Conservation (phyloP, 2,888 invertebrate genomes). For the Drosophila tanythrix region DNA sequence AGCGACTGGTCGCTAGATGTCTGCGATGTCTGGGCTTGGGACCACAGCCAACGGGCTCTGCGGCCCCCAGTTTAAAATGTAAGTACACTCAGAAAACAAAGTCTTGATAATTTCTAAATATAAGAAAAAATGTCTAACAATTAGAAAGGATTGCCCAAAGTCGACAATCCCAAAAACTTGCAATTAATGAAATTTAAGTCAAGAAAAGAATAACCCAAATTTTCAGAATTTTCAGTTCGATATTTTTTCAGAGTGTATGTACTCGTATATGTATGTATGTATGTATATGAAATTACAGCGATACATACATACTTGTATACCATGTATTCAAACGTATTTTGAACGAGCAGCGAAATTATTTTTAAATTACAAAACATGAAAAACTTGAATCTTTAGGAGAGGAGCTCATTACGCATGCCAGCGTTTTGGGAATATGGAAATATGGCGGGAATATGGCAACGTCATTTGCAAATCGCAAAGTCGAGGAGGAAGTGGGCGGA, state of each 20-base stretch:
- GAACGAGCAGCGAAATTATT: slow-evolving; percentile 61
- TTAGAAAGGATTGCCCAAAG: not conserved
- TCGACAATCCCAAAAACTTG: not conserved
- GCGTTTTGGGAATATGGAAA: slow-evolving; percentile 71
- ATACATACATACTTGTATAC: not conserved
- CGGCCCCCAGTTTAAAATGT: slow-evolving; percentile 23
- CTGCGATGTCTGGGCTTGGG: slow-evolving; percentile 23
- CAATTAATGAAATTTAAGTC: not conserved
- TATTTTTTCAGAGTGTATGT: slow-evolving; percentile 1
- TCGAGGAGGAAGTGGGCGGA: slow-evolving; percentile 11
- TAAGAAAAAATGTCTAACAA: not conserved
- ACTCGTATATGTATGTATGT: not conserved
- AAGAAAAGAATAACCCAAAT: not conserved
- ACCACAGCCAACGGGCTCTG: slow-evolving; percentile 19
- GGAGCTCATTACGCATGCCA: slow-evolving; percentile 71
- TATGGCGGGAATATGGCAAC: slow-evolving; percentile 40
- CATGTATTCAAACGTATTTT: slow-evolving; percentile 29
- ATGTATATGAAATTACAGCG: not conserved
- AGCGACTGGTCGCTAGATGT: slow-evolving; percentile 46
- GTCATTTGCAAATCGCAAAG: slow-evolving; percentile 44
- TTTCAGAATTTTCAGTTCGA: not conserved
- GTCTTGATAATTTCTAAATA: not conserved
- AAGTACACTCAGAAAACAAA: not conserved
- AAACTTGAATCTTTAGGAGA: slow-evolving; percentile 47
- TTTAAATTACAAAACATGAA: slow-evolving; percentile 73